Conservation (phyloP, 2,888 invertebrate genomes). For the Homarus gammarus region DNA sequence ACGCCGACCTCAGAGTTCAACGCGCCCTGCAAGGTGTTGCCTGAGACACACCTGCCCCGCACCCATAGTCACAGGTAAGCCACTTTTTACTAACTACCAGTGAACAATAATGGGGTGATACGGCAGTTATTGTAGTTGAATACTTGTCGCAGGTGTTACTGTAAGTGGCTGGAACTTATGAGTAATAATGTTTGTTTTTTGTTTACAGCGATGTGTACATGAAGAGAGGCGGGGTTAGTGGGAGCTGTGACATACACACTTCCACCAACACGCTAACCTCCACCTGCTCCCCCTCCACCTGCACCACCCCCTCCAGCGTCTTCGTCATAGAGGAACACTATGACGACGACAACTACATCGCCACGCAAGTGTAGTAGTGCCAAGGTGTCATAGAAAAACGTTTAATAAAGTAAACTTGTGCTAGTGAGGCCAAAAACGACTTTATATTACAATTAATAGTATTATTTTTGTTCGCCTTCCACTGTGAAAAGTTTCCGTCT, state of each 20-base stretch:
- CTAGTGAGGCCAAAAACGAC: slow-evolving; percentile 65
- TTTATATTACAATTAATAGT: slow-evolving; percentile 44
- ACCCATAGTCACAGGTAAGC: slow-evolving; percentile 66
- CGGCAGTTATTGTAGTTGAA: no score
- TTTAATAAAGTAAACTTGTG: slow-evolving; percentile 30
- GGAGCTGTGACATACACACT: slow-evolving; percentile 55
- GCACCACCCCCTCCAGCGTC: slow-evolving; percentile 73
- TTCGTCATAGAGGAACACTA: slow-evolving; percentile 75
- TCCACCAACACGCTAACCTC: slow-evolving; percentile 69
- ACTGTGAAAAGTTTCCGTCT: slow-evolving; percentile 19
- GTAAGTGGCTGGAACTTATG: not conserved
- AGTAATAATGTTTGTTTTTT: slow-evolving; percentile 3
- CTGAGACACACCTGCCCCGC: slow-evolving; percentile 65
- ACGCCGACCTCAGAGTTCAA: slow-evolving; percentile 55
- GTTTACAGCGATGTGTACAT: slow-evolving; percentile 30
- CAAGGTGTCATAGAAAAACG: slow-evolving; percentile 8
- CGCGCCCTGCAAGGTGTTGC: slow-evolving; percentile 60
- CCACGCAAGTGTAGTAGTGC: slow-evolving; percentile 72
- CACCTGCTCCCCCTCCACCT: slow-evolving; percentile 66
- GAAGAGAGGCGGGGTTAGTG: slow-evolving; percentile 24
- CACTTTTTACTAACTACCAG: not conserved
- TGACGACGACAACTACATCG: slow-evolving; percentile 71
- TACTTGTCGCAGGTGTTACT: no score
- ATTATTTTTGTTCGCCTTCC: slow-evolving; percentile 29
- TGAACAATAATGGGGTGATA: no score